These are phyloP conservation scores for Drosophila prolongata DNA, from an alignment of 2,888 invertebrate genomes.

Conservation along the genomic window DNA sequence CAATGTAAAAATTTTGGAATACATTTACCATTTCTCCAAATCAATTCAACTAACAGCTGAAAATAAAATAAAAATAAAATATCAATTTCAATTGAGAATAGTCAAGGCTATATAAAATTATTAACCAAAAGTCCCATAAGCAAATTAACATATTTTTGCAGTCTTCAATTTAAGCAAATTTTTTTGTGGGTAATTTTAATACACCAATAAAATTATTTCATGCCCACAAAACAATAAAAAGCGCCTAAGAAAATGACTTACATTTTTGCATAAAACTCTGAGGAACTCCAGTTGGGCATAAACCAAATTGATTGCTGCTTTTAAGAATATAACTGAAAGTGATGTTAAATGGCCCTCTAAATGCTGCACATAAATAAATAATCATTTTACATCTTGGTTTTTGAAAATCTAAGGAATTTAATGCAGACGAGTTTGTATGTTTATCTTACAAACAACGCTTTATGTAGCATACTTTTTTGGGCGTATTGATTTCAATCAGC, in stretches of 20 bases:
- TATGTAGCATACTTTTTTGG: slow-evolving; percentile 9
- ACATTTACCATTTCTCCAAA: too few species aligned
- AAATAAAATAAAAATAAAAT: too few species aligned
- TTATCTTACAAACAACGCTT: not conserved
- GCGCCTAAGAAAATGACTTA: not conserved
- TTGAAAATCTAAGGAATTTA: too few species aligned
- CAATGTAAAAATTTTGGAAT: not conserved
- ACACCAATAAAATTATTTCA: too few species aligned
- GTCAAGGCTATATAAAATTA: too few species aligned
- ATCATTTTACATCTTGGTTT: not conserved
- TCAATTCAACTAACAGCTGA: too few species aligned
- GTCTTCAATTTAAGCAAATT: too few species aligned
- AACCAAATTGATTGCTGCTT: not conserved
- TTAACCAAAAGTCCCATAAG: too few species aligned
- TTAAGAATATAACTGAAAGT: not conserved
- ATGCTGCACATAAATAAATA: not conserved
- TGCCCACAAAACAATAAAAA: too few species aligned
- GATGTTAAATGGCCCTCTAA: not conserved
- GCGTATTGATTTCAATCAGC: slow-evolving; percentile 8
- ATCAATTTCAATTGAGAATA: too few species aligned
- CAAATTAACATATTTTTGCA: too few species aligned
- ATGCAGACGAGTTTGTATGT: not conserved
- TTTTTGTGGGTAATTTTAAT: too few species aligned
- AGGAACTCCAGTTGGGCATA: not conserved
- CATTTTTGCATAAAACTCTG: not conserved